Percentiles rank a stretch among this genome's conserved stretches.
Conservation (phyloP, 2,113 vertebrate species). For the Saimiri boliviensis region DNA sequence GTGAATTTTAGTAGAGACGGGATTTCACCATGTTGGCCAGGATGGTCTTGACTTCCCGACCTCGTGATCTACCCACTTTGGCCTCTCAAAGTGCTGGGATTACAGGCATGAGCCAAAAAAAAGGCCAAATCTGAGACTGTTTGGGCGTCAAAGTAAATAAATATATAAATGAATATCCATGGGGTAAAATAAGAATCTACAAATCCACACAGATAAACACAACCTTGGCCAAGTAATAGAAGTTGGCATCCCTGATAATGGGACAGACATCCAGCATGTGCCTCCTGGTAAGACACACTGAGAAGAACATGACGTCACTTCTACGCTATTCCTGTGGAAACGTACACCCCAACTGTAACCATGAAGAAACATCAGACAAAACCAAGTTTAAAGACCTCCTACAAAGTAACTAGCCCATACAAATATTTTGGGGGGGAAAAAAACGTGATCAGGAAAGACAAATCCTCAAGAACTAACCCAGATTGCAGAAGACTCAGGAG, state of each 20-base stretch:
- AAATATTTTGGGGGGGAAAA: not conserved
- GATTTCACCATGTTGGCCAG: too few species aligned
- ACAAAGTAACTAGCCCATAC: not conserved
- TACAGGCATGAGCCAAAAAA: not conserved
- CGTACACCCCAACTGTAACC: rapidly evolving
- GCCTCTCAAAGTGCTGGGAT: too few species aligned
- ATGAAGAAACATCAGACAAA: not conserved
- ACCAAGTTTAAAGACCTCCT: not conserved
- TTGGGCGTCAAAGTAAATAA: not conserved
- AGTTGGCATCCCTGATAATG: not conserved
- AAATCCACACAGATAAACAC: not conserved
- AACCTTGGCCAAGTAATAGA: not conserved
- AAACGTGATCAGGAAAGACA: not conserved
- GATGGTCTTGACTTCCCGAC: too few species aligned
- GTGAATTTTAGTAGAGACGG: too few species aligned
- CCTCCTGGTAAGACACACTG: not conserved
- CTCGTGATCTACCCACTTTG: too few species aligned
- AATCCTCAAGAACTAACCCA: not conserved
- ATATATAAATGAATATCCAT: not conserved
- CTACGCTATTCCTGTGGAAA: not conserved
- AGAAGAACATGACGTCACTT: not conserved
- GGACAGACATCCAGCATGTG: rapidly evolving
- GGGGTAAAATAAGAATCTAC: not conserved
- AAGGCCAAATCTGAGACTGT: not conserved
- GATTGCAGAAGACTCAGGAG: not conserved